These are phyloP conservation scores for Tapirus indicus DNA, from an alignment of 2,797 vertebrate genomes.

Conservation along the genomic window DNA sequence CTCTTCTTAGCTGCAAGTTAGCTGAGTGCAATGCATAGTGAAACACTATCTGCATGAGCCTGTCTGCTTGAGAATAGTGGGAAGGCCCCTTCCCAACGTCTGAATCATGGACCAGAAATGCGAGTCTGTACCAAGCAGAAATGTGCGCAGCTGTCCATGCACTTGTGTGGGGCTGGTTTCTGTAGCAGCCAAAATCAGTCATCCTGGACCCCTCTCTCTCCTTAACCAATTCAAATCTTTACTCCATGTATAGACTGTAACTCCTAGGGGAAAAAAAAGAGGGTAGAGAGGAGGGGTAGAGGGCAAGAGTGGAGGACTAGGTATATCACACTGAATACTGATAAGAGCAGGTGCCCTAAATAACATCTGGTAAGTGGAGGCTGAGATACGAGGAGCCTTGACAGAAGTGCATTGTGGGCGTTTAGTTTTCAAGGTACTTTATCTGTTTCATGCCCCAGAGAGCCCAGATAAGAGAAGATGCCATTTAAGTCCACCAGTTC, in stretches of 20 bases:
- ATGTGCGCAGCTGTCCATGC: background rate
- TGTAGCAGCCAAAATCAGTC: background rate
- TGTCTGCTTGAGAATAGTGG: background rate
- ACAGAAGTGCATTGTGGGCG: background rate
- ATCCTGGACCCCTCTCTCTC: background rate
- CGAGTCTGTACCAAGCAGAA: background rate
- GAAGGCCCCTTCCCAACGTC: background rate
- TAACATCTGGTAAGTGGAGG: background rate
- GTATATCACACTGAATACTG: background rate
- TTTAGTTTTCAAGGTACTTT: background rate
- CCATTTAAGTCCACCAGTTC: background rate
- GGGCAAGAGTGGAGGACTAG: background rate
- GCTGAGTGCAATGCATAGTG: background rate
- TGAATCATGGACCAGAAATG: background rate
- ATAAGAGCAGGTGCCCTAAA: background rate
- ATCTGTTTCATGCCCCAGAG: background rate
- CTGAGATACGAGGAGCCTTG: background rate
- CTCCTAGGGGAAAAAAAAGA: background rate
- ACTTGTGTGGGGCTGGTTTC: background rate
- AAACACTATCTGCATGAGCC: background rate
- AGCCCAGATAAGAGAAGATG: background rate
- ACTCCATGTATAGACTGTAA: background rate
- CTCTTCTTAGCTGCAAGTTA: background rate
- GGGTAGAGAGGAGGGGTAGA: too few species aligned
- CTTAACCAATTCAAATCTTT: background rate